These are phyloP conservation scores for Podarcis raffonei DNA, from an alignment of 2,113 vertebrate species.

Conservation along the genomic window DNA sequence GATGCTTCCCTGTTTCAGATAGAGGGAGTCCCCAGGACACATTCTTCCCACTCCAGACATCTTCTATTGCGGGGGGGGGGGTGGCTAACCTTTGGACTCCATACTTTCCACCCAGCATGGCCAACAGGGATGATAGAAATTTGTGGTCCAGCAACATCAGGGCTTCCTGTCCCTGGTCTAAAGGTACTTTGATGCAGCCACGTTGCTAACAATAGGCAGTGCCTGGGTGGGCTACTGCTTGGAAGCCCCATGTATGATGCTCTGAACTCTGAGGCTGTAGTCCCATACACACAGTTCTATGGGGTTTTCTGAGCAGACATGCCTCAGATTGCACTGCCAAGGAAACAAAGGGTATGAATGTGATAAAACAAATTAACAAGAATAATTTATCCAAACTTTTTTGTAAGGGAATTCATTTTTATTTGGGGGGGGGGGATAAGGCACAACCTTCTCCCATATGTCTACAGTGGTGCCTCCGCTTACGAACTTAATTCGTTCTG, in stretches of 20 bases:
- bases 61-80: too few species aligned
- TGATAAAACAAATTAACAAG: not conserved
- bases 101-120: too few species aligned
- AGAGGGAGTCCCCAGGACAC: not conserved
- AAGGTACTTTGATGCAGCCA: not conserved
- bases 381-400: not conserved
- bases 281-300: not conserved
- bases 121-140: too few species aligned
- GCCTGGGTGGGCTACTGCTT: not conserved
- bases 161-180: not conserved
- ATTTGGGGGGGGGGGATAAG: too few species aligned
- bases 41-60: too few species aligned
- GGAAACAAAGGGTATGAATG: not conserved
- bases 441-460: not conserved
- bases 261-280: not conserved
- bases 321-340: not conserved
- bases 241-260: not conserved
- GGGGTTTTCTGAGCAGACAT: not conserved
- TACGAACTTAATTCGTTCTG: too few species aligned
- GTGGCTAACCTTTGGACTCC: too few species aligned
- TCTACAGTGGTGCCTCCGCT: too few species aligned
- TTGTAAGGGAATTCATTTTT: too few species aligned
- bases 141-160: too few species aligned
- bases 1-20: not conserved
- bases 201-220: not conserved